These are phyloP conservation scores for Silurus glanis DNA, from an alignment of 2,113 vertebrate genomes.

Conservation along the genomic window DNA sequence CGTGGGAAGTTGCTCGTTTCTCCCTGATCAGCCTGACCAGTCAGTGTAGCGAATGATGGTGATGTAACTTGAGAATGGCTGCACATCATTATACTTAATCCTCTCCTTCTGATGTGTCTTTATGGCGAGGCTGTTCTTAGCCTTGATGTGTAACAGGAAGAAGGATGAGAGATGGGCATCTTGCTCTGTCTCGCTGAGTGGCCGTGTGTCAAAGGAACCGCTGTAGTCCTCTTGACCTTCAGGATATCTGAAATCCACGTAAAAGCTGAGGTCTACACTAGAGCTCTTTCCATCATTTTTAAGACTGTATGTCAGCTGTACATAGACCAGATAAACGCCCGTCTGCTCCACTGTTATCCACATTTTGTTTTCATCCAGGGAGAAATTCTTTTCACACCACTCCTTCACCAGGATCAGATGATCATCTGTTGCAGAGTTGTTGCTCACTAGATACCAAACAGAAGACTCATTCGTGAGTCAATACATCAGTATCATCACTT, in stretches of 20 bases:
- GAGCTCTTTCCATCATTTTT: neutral
- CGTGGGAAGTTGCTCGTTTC: too few relatives aligned
- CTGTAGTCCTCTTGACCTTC: neutral
- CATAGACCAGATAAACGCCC: constrained; percentile 45
- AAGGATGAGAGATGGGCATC: constrained; percentile 42
- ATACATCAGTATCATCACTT: neutral
- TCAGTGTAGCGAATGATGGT: constrained; percentile 34
- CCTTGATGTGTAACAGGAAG: constrained; percentile 24
- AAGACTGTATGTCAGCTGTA: constrained; percentile 38
- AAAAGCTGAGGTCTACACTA: neutral
- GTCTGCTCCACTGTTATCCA: constrained; percentile 27
- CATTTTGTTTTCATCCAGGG: neutral
- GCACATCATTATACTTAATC: neutral
- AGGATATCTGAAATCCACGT: neutral
- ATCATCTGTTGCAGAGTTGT: neutral
- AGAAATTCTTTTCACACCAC: neutral
- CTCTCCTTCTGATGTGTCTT: neutral
- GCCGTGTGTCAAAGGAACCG: constrained; percentile 34
- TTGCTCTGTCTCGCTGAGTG: neutral
- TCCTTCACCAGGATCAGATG: constrained; percentile 26
- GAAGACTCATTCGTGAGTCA: neutral
- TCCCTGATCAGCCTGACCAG: neutral
- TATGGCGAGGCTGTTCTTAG: constrained; percentile 23
- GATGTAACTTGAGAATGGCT: constrained; percentile 39
- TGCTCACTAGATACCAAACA: constrained; percentile 7